Evolutionary conservation across 2,888 invertebrate species (phyloP).

Genomic region (Neria commutata): DNA sequence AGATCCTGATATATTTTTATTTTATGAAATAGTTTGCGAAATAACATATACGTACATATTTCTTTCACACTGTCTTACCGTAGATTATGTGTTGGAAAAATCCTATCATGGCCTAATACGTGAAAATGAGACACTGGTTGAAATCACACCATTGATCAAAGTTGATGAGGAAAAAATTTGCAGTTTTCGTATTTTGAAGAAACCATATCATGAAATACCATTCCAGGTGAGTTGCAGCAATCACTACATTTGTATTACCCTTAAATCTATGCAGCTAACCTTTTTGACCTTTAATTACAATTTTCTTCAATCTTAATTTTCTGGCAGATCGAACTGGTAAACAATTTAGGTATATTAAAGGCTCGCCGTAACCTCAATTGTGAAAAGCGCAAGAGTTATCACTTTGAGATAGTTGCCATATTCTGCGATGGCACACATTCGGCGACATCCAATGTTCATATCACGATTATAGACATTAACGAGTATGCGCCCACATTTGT

Average conservation of each 20-base stretch:
- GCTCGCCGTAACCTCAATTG: constrained; percentile 87
- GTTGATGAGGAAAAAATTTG: constrained; percentile 83
- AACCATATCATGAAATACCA: constrained; percentile 93
- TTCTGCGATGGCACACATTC: constrained; percentile 88
- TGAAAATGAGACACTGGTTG: constrained; percentile 90
- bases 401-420: constrained; percentile 93
- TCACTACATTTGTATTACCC: not conserved
- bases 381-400: constrained; percentile 92
- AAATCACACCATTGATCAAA: constrained; percentile 89
- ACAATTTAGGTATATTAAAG: constrained; percentile 79
- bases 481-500: constrained; percentile 93
- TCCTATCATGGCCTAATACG: constrained; percentile 92
- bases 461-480: constrained; percentile 95
- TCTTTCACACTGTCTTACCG: constrained; percentile 19
- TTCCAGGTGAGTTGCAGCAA: constrained; percentile 71
- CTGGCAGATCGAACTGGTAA: constrained; percentile 71
- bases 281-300: constrained; percentile 1
- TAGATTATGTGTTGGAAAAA: constrained; percentile 70
- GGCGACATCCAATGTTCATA: constrained; percentile 89
- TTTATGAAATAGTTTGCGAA: not conserved
- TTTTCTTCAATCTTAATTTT: constrained; percentile 19
- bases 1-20: constrained; percentile 3
- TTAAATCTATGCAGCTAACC: not conserved
- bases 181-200: constrained; percentile 87
- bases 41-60: not conserved